Evolutionary conservation across 2,888 invertebrate genomes (phyloP).

Genomic region (Hoplodrina ambigua): DNA sequence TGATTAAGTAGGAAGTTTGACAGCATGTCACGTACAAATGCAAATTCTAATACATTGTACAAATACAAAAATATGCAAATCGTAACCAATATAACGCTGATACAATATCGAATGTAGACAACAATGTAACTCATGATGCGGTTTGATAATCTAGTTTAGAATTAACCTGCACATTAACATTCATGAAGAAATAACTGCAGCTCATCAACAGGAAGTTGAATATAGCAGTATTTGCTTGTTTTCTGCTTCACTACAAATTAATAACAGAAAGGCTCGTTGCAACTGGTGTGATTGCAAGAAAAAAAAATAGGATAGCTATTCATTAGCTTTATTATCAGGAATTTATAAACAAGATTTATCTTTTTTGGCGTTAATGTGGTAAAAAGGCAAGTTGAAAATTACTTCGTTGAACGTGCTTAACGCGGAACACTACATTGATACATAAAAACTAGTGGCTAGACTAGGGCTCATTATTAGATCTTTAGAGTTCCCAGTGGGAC

Average conservation of each 20-base stretch:
- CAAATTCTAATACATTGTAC: slow-evolving; percentile 55
- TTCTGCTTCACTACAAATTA: slow-evolving; percentile 19
- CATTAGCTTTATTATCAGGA: slow-evolving; percentile 26
- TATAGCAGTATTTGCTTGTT: slow-evolving; percentile 18
- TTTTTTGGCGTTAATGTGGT: slow-evolving; percentile 16
- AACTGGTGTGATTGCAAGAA: slow-evolving; percentile 25
- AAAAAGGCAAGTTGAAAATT: slow-evolving; percentile 32
- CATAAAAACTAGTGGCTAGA: slow-evolving; percentile 37
- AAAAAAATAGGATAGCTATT: slow-evolving; percentile 34
- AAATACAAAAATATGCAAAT: slow-evolving; percentile 58
- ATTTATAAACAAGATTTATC: slow-evolving; percentile 31
- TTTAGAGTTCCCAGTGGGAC: slow-evolving; percentile 54
- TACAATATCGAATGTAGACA: slow-evolving; percentile 33
- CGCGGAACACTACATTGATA: slow-evolving; percentile 26
- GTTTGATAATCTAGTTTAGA: slow-evolving; percentile 9
- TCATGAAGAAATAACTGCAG: slow-evolving; percentile 16
- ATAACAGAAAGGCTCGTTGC: slow-evolving; percentile 25
- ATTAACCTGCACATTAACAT: slow-evolving; percentile 13
- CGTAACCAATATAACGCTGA: slow-evolving; percentile 41
- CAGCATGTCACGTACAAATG: slow-evolving; percentile 54
- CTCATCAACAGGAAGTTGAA: slow-evolving; percentile 22
- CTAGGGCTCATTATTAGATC: slow-evolving; percentile 28
- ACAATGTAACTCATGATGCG: slow-evolving; percentile 11
- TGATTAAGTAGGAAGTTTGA: slow-evolving; percentile 46
- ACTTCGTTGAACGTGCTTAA: slow-evolving; percentile 20